phyloP scores from a whole-genome alignment of 1,140 invertebrate genomes.

The Steinernema khuongi region DNA sequence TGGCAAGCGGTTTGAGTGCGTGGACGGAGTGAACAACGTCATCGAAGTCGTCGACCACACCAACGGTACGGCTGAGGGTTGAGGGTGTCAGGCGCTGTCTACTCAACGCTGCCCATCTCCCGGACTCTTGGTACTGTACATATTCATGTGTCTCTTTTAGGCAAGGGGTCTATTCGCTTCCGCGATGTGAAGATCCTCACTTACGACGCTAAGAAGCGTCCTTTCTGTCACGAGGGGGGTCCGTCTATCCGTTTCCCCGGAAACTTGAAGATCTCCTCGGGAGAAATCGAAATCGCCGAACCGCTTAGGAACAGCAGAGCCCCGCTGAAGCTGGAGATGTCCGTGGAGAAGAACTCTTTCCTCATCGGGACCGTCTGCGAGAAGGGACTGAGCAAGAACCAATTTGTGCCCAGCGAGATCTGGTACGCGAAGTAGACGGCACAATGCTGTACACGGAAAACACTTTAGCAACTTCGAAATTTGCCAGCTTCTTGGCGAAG shows the following conservation, averaged over 20 bases:
- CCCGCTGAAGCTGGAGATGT: conserved; percentile 24
- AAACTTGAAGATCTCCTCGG: conserved; percentile 31
- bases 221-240: conserved; percentile 24
- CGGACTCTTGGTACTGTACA: not conserved
- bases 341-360: conserved; percentile 33
- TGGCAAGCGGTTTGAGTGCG: conserved; percentile 11
- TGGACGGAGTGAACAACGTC: conserved; percentile 36
- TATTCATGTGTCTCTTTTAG: conserved; percentile 15
- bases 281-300: conserved; percentile 23
- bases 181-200: conserved; percentile 31
- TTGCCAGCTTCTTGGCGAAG: conserved; percentile 20
- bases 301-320: conserved; percentile 20
- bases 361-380: conserved; percentile 32
- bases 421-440: conserved; percentile 15
- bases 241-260: conserved; percentile 31
- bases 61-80: not conserved
- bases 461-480: conserved; percentile 27
- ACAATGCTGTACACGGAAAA: not conserved
- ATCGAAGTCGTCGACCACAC: conserved; percentile 31
- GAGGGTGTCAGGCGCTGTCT: no score
- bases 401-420: conserved; percentile 32
- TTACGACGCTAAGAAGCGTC: conserved; percentile 34
- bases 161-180: conserved; percentile 28
- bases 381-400: conserved; percentile 34
- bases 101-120: not conserved